Conservation (phyloP, 2,797 vertebrate species). For the Pseudocheirus occidentalis region DNA sequence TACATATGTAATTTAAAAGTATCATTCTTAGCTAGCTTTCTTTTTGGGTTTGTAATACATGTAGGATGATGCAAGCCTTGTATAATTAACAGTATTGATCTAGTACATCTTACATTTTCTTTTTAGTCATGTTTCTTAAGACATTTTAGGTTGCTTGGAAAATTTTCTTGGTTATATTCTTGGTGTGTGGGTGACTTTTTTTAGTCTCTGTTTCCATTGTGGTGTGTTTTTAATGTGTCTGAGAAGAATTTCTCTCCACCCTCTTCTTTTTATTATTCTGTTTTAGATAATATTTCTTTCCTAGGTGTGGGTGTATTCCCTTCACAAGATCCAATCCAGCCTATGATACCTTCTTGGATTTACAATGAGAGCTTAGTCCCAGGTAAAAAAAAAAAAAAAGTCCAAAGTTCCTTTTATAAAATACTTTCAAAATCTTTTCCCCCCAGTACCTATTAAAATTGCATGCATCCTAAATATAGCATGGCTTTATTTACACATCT, state of each 20-base stretch:
- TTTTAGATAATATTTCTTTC: constrained; percentile 46
- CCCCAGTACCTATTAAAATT: not conserved
- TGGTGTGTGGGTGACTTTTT: constrained; percentile 73
- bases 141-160: constrained; percentile 54
- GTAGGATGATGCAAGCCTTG: constrained; percentile 19
- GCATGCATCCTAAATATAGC: not conserved
- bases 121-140: constrained; percentile 18
- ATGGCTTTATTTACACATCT: not conserved
- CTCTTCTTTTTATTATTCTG: not conserved
- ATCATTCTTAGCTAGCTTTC: constrained; percentile 13
- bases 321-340: constrained; percentile 93
- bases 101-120: constrained; percentile 22
- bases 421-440: not conserved
- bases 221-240: constrained; percentile 42
- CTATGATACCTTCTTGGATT: constrained; percentile 95
- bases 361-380: constrained; percentile 96
- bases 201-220: constrained; percentile 32
- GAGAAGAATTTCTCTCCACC: not conserved
- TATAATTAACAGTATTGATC: constrained; percentile 47
- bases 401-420: constrained; percentile 27
- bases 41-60: constrained; percentile 39
- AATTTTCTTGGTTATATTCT: constrained; percentile 26
- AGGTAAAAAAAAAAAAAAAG: constrained; percentile 86
- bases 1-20: constrained; percentile 25
- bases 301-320: constrained; percentile 94